Conservation (phyloP, 2,797 vertebrate genomes). For the Diglossa cyanea region DNA sequence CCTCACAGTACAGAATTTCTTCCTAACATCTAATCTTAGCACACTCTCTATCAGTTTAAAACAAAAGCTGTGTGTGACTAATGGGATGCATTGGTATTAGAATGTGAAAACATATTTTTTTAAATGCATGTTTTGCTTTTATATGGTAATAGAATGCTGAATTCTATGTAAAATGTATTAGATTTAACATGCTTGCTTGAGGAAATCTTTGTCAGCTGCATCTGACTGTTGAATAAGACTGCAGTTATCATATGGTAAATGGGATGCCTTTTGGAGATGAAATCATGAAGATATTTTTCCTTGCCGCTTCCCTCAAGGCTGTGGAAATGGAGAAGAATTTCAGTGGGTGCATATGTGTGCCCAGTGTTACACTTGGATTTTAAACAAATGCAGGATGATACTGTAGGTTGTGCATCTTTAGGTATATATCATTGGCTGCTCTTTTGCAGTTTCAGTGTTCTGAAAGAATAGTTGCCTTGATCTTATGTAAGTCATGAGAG, state of each 20-base stretch:
- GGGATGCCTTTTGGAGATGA: not conserved
- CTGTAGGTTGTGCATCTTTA: not conserved
- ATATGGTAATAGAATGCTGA: not conserved
- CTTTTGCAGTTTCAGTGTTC: not conserved
- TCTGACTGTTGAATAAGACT: not conserved
- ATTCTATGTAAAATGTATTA: not conserved
- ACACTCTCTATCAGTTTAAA: not conserved
- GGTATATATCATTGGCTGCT: not conserved
- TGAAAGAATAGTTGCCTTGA: not conserved
- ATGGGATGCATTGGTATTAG: not conserved
- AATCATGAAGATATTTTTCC: not conserved
- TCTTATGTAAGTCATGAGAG: not conserved
- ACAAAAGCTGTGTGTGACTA: not conserved
- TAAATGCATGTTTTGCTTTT: not conserved
- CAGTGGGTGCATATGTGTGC: not conserved
- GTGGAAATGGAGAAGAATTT: not conserved
- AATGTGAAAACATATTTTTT: not conserved
- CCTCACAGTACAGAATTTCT: not conserved
- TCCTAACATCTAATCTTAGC: not conserved
- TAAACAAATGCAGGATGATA: not conserved
- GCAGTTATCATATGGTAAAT: not conserved
- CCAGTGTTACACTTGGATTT: not conserved
- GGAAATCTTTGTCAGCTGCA: not conserved
- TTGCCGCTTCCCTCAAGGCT: not conserved
- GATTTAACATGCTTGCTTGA: not conserved